phyloP scores from a whole-genome alignment of 2,888 invertebrate species.

The Toxonevra muliebris region DNA sequence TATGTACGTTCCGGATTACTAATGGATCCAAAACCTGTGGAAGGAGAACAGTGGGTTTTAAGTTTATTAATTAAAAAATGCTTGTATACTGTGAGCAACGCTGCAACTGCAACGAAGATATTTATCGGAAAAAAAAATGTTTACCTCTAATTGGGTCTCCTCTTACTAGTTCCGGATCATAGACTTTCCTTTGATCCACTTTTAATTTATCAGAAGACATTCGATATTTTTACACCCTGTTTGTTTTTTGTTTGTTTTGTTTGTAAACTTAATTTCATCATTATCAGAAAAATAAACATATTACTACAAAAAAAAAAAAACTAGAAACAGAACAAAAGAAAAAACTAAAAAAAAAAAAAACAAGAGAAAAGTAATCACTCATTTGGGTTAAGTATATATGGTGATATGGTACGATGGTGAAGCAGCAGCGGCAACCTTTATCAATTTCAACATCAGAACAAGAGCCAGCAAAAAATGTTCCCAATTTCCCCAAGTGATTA shows the following conservation, averaged over 20 bases:
- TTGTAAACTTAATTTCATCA: too few species aligned
- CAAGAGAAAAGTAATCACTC: conserved; percentile 40
- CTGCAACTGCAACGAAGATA: too few species aligned
- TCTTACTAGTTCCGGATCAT: conserved; percentile 8
- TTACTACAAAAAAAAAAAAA: conserved; percentile 17
- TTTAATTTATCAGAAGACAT: background rate
- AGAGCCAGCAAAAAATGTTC: conserved; percentile 5
- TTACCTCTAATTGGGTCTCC: too few species aligned
- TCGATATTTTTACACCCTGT: conserved; percentile 17
- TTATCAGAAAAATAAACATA: background rate
- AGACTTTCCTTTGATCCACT: too few species aligned
- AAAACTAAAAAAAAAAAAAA: conserved; percentile 21
- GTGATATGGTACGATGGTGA: conserved; percentile 6
- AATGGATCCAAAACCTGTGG: too few species aligned
- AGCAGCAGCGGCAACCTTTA: conserved; percentile 38
- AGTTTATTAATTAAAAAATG: too few species aligned
- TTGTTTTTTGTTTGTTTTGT: background rate
- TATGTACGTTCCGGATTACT: too few species aligned
- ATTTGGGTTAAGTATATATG: conserved; percentile 37
- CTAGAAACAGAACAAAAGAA: conserved; percentile 12
- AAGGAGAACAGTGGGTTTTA: too few species aligned
- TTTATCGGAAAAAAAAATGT: too few species aligned
- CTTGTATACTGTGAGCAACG: too few species aligned
- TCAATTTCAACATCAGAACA: conserved; percentile 43
- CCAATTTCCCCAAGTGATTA: conserved; percentile 53